phyloP scores from a whole-genome alignment of 2,797 vertebrate species.

The Dicrostonyx torquatus region DNA sequence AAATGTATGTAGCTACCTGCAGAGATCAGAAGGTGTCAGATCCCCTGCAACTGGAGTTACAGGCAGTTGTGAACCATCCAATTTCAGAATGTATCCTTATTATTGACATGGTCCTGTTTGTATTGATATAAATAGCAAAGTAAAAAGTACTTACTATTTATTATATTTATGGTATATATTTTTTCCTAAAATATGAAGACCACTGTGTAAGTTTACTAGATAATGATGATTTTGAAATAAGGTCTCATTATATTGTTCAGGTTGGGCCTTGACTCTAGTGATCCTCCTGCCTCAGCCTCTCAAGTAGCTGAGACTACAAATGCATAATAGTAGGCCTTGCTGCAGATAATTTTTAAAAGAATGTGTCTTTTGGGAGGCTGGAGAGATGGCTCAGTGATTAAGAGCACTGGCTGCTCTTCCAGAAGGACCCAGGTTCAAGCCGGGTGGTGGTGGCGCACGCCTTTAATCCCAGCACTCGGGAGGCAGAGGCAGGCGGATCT shows the following conservation, averaged over 20 bases:
- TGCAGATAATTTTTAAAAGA: neutral
- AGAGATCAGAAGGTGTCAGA: neutral
- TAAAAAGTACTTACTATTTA: neutral
- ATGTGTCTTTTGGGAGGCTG: neutral
- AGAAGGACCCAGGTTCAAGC: neutral
- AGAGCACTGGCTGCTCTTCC: neutral
- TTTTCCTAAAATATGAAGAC: neutral
- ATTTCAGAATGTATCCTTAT: neutral
- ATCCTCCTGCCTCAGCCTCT: neutral
- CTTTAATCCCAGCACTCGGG: too few species aligned
- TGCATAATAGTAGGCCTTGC: neutral
- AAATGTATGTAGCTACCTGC: neutral
- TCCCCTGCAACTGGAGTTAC: too few species aligned
- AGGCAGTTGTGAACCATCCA: neutral
- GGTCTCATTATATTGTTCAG: neutral
- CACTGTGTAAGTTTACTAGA: neutral
- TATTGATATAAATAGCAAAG: neutral
- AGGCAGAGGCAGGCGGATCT: too few species aligned
- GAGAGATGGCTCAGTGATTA: neutral
- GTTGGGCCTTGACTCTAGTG: neutral
- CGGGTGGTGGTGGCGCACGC: too few species aligned
- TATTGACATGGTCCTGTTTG: too few species aligned
- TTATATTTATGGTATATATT: neutral
- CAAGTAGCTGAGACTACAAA: neutral
- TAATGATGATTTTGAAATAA: neutral